Evolutionary conservation across 2,113 vertebrate species (phyloP).

Genomic region (Festucalex cinctus): DNA sequence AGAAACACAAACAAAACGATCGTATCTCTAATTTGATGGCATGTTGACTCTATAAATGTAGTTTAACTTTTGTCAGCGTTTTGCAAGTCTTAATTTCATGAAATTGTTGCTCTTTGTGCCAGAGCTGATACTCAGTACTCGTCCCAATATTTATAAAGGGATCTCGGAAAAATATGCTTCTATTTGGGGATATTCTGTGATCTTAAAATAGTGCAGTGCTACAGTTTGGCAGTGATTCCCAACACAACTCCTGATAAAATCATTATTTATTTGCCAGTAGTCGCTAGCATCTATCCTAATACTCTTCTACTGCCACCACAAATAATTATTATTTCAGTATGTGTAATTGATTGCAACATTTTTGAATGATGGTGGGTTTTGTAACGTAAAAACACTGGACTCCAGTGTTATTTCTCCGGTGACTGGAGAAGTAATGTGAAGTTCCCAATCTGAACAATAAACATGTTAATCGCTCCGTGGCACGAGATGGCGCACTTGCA

Average conservation of each 20-base stretch:
- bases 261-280: no score
- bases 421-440: not conserved
- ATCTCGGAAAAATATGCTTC: no score
- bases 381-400: not conserved
- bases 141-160: no score
- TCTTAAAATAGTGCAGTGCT: no score
- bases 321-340: not conserved
- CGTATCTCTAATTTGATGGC: not conserved
- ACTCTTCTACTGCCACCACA: not conserved
- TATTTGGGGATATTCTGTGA: no score
- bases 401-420: no score
- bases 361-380: not conserved
- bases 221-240: no score
- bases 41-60: not conserved
- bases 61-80: not conserved
- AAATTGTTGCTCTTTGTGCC: not conserved
- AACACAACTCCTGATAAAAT: no score
- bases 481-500: constrained; percentile 42
- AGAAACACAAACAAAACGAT: not conserved
- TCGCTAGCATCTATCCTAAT: no score
- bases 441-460: not conserved
- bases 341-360: not conserved
- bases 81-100: not conserved
- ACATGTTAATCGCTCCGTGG: constrained; percentile 3
- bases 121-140: no score